A percentile compares a stretch with the other conserved stretches of the same genome.
These are phyloP conservation scores for Boleophthalmus pectinirostris DNA, from an alignment of 2,113 vertebrate species.

Conservation along the genomic window DNA sequence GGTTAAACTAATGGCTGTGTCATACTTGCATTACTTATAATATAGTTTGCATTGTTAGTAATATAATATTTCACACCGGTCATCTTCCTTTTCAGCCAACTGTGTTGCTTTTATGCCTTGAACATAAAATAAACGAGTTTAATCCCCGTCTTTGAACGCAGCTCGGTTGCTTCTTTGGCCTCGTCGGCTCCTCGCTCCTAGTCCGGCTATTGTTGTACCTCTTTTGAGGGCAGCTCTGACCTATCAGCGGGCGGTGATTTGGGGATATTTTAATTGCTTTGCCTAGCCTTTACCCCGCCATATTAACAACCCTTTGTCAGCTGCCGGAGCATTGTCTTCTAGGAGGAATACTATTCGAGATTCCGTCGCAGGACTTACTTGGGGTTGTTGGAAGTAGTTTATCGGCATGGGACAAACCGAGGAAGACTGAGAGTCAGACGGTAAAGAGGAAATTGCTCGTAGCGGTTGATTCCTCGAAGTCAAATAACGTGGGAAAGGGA, in stretches of 20 bases:
- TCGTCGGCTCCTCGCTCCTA: slow-evolving; percentile 49
- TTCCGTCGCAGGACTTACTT: slow-evolving; percentile 53
- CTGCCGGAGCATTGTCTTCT: neutral
- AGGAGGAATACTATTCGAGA: slow-evolving; percentile 8
- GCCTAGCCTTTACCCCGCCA: slow-evolving; percentile 1
- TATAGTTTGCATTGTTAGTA: neutral
- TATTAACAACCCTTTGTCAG: slow-evolving; percentile 27
- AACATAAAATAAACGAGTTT: slow-evolving; percentile 18
- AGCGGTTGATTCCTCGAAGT: slow-evolving; percentile 27
- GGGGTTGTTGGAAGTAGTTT: slow-evolving; percentile 46
- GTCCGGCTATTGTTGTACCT: slow-evolving; percentile 68
- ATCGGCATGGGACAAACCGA: slow-evolving; percentile 66
- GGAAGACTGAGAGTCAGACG: slow-evolving; percentile 54
- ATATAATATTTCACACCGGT: neutral
- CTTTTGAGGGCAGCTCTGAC: slow-evolving; percentile 39
- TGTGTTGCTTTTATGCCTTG: neutral
- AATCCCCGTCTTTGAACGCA: slow-evolving; percentile 39
- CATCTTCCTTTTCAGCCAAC: neutral
- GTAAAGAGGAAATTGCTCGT: slow-evolving; percentile 16
- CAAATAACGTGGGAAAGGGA: slow-evolving; percentile 19
- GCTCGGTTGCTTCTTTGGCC: slow-evolving; percentile 59
- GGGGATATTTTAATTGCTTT: slow-evolving; percentile 29
- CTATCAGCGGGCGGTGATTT: slow-evolving; percentile 37
- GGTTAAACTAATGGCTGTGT: neutral
- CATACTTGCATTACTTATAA: neutral